These are phyloP conservation scores for Anaspis maculata DNA, from an alignment of 2,888 invertebrate species.

Conservation along the genomic window DNA sequence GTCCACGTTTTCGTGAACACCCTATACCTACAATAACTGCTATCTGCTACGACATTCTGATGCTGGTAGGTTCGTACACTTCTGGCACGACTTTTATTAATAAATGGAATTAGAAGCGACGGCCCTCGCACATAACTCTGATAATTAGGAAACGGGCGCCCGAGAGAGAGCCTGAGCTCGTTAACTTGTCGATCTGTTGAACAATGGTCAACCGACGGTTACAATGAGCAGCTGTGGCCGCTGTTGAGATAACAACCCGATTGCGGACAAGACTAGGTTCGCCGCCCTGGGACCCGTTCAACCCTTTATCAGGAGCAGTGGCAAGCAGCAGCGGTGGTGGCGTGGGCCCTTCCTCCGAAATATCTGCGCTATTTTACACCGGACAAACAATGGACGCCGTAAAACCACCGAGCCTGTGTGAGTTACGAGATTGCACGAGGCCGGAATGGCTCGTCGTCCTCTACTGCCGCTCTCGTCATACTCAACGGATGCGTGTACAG, in stretches of 20 bases:
- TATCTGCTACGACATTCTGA: too few species aligned
- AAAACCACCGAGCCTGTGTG: too few species aligned
- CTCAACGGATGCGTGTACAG: too few species aligned
- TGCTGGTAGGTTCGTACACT: too few species aligned
- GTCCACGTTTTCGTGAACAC: too few species aligned
- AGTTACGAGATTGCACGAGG: too few species aligned
- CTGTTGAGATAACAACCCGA: conserved; percentile 35
- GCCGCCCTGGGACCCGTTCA: conserved; percentile 30
- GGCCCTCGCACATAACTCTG: too few species aligned
- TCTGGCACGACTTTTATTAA: too few species aligned
- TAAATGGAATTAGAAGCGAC: too few species aligned
- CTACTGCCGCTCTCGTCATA: conserved; percentile 9
- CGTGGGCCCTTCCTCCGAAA: conserved; percentile 14
- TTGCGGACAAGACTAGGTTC: too few species aligned
- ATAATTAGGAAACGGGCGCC: conserved; percentile 22
- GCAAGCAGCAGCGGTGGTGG: conserved; percentile 5
- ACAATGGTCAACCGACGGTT: conserved; percentile 31
- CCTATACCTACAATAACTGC: too few species aligned
- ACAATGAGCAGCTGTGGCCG: conserved; percentile 7
- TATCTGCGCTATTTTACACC: conserved; percentile 26
- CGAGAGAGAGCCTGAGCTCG: conserved; percentile 24
- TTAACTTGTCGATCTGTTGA: conserved; percentile 37
- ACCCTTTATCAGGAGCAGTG: conserved; percentile 33
- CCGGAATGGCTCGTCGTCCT: conserved; percentile 5
- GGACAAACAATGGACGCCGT: conserved; percentile 21